Evolutionary conservation across 2,113 vertebrate species (phyloP).

Genomic region (Saimiri boliviensis): DNA sequence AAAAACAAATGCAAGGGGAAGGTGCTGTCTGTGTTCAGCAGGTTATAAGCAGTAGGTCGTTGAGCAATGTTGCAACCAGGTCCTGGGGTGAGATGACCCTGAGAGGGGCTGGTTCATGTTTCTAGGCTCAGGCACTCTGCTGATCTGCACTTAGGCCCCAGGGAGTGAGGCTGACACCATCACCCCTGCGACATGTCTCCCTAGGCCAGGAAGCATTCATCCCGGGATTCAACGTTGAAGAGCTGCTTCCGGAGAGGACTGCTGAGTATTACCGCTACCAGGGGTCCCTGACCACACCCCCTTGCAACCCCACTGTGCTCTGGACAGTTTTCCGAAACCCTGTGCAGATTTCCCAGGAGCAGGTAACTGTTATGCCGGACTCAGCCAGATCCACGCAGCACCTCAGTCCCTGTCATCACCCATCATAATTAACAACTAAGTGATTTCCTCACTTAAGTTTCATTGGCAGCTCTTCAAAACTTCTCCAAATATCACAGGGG

Average conservation of each 20-base stretch:
- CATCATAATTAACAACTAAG: background rate
- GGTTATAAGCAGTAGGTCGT: background rate
- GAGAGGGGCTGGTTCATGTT: background rate
- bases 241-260: conserved; percentile 88
- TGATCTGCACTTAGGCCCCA: background rate
- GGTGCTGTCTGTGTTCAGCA: background rate
- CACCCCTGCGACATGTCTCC: background rate
- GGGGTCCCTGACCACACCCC: conserved; percentile 97
- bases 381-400: fast-evolving
- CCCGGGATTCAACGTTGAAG: conserved; percentile 89
- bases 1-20: background rate
- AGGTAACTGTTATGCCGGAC: conserved; percentile 83
- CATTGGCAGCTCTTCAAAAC: background rate
- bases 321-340: conserved; percentile 95
- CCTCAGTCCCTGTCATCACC: background rate
- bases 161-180: background rate
- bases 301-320: conserved; percentile 94
- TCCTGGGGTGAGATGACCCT: background rate
- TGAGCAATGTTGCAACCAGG: background rate
- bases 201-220: conserved; percentile 88
- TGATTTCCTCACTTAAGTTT: background rate
- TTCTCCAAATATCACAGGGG: background rate
- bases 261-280: conserved; percentile 94
- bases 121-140: background rate
- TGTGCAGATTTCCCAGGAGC: conserved; percentile 89